Base-by-base conservation (phyloP, 2,113 vertebrate genomes). In the Narcine bancroftii region DNA sequence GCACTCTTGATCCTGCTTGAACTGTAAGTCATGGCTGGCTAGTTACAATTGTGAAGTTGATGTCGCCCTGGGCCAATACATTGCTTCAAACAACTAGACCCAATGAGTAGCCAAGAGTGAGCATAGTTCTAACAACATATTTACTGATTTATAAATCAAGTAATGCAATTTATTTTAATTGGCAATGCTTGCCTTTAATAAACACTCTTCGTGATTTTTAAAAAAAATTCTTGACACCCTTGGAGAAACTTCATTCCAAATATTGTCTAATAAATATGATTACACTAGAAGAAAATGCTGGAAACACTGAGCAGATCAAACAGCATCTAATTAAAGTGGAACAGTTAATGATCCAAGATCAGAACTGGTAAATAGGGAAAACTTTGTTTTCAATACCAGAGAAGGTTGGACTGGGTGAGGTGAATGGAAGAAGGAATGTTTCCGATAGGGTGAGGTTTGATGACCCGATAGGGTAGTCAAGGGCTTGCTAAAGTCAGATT, bases 181-280 rank as follows among this genome's bases (percentile, higher is more conserved):
- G 50, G 81, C 53, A 1, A n/a, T 13, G 77, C 47, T 85, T 85
- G 50, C n/a, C 33, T 33, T 63, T 60, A 60, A 60, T 87, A 87
- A 87, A 87, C 56, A 15, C 4, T 39, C 47, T 60, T 87, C 36
- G 36, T 87, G 33, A n/a, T n/a, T 85, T 85, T 87, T 36, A 60
- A n/a, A n/a, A n/a, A n/a, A n/a, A n/a, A n/a, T 56, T 87, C 81
- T 60, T 87, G 36, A 36, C n/a, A 87, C 13, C 81, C 53, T 87
- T 21, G 33, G 50, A 36, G 81, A 87, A 87, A 60, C 53, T 21
- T 87, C 53, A 87, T 36, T 60, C 15, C 53, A 87, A 87, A 87
- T 63, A n/a, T 60, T 36, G 81, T 50, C 29, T 50, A 47, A n/a
- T 50, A 13, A 50, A 50, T 50, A 87, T 15, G 33, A 63, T n/a